Conservation (phyloP, 2,888 invertebrate species). For the Machimus atricapillus region DNA sequence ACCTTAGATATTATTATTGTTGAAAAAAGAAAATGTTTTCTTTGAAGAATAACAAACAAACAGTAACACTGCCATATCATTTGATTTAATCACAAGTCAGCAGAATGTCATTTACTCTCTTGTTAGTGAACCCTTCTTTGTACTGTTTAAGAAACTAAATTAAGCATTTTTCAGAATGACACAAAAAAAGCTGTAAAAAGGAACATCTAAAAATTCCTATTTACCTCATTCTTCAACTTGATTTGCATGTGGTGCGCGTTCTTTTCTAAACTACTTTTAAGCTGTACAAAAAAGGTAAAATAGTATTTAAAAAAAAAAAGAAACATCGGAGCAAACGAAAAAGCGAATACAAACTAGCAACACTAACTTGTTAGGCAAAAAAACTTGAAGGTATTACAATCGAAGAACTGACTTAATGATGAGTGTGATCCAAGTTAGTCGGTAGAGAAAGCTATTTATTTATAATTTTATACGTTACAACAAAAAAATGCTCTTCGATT, state of each 20-base stretch:
- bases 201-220: not conserved
- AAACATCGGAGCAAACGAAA: conserved; percentile 5
- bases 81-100: not conserved
- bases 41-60: not conserved
- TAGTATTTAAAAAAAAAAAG: not conserved
- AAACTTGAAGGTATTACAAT: not conserved
- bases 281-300: conserved; percentile 16
- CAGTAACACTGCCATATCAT: conserved; percentile 37
- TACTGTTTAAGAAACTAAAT: not conserved
- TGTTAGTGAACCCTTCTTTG: conserved; percentile 8
- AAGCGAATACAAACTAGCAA: not conserved
- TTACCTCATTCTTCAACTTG: not conserved
- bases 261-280: conserved; percentile 32
- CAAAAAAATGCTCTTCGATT: not conserved
- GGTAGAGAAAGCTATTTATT: not conserved
- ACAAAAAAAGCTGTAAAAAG: not conserved
- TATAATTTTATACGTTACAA: not conserved
- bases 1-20: not conserved
- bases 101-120: conserved; percentile 8
- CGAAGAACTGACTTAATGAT: conserved; percentile 10
- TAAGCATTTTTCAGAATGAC: not conserved
- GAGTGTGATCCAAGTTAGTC: conserved; percentile 5
- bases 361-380: not conserved
- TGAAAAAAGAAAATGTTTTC: not conserved
- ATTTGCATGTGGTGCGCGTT: not conserved